These are phyloP conservation scores for Petaurus breviceps DNA, from an alignment of 2,113 vertebrate genomes.

Conservation along the genomic window DNA sequence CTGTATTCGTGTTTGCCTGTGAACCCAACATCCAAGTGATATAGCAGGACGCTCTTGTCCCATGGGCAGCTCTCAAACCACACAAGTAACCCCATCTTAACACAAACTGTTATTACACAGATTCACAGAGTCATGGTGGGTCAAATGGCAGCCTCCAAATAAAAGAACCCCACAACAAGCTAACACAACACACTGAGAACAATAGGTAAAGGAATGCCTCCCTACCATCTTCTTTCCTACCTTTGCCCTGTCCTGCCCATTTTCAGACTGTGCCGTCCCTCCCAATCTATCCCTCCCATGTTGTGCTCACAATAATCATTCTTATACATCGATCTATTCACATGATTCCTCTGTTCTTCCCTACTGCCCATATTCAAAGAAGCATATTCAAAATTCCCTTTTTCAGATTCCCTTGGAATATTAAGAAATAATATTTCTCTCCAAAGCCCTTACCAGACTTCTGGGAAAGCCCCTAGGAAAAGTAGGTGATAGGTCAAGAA, in stretches of 20 bases:
- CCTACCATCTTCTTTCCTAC: not conserved
- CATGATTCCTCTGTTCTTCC: not conserved
- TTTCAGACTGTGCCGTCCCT: not conserved
- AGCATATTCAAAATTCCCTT: not conserved
- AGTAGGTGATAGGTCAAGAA: not conserved
- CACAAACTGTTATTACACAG: not conserved
- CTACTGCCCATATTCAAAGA: not conserved
- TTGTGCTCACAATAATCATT: not conserved
- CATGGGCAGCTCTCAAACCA: not conserved
- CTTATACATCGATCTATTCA: not conserved
- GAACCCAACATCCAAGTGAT: not conserved
- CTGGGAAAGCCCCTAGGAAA: not conserved
- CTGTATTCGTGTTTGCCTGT: slow-evolving; percentile 86
- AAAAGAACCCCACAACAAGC: not conserved
- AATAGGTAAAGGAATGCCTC: not conserved
- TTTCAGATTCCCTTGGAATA: not conserved
- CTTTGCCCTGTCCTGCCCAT: not conserved
- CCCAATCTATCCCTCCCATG: not conserved
- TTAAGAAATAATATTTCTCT: not conserved
- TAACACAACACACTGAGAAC: not conserved
- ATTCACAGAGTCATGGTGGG: not conserved
- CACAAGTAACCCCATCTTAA: not conserved
- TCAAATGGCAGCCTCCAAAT: not conserved
- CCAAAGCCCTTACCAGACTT: not conserved
- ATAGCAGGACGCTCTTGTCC: rapidly evolving